Conservation (phyloP, 2,113 vertebrate genomes). For the Astur gentilis region DNA sequence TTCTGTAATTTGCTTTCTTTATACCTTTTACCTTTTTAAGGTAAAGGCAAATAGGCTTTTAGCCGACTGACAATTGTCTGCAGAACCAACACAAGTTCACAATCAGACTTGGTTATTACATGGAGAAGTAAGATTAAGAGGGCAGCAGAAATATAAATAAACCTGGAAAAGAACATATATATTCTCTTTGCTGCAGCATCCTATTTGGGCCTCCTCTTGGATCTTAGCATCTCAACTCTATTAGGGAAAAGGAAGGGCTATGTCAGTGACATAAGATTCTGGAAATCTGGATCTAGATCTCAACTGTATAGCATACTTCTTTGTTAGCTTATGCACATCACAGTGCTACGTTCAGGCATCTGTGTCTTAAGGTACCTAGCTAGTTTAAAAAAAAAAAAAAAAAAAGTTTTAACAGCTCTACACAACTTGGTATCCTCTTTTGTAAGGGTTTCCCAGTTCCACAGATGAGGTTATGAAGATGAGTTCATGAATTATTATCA, state of each 20-base stretch:
- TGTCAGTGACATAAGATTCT: not conserved
- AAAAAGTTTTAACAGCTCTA: not conserved
- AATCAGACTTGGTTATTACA: not conserved
- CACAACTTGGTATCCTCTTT: not conserved
- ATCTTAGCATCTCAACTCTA: not conserved
- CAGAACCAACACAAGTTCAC: not conserved
- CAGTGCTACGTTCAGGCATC: not conserved
- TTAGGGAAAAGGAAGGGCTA: not conserved
- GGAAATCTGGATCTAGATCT: not conserved
- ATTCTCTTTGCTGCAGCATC: not conserved
- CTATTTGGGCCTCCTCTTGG: not conserved
- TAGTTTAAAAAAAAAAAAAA: not conserved
- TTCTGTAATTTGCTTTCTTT: not conserved
- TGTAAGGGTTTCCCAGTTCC: not conserved
- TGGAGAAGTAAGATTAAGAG: not conserved
- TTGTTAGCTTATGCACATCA: not conserved
- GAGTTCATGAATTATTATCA: not conserved
- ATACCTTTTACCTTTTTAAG: not conserved
- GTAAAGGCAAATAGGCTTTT: not conserved
- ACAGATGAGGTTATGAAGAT: not conserved
- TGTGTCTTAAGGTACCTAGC: not conserved
- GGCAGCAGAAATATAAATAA: not conserved
- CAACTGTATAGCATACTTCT: not conserved
- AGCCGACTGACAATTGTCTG: not conserved
- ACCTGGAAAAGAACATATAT: fast-evolving